These are phyloP conservation scores for Philonicus albiceps DNA, from an alignment of 2,888 invertebrate genomes.

Conservation along the genomic window DNA sequence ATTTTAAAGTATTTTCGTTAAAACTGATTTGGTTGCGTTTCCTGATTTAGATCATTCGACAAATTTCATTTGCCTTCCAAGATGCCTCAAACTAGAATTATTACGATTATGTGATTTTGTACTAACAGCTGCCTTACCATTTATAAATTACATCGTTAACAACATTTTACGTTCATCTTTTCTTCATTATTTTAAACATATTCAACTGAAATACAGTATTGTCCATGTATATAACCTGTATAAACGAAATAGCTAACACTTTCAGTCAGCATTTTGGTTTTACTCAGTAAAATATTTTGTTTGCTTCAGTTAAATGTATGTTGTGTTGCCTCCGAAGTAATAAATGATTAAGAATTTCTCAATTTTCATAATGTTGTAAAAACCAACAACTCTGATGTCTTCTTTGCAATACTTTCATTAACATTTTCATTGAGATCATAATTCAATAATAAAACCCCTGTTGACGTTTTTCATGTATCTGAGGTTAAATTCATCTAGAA, in stretches of 20 bases:
- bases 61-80: constrained; percentile 27
- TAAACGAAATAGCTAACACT: background rate
- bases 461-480: constrained; percentile 8
- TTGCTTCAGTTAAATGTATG: constrained; percentile 38
- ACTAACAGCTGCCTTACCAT: constrained; percentile 23
- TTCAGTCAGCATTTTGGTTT: background rate
- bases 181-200: background rate
- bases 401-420: constrained; percentile 38
- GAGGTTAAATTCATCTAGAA: constrained; percentile 43
- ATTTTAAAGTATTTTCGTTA: constrained; percentile 12
- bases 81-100: constrained; percentile 32
- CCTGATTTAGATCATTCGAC: constrained; percentile 16
- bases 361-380: background rate
- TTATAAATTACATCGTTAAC: background rate
- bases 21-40: constrained; percentile 12
- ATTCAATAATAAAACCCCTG: background rate
- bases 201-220: background rate
- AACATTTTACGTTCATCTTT: background rate
- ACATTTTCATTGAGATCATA: background rate
- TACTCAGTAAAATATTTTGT: background rate
- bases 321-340: constrained; percentile 37
- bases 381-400: constrained; percentile 46
- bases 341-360: background rate
- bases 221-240: constrained; percentile 25
- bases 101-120: constrained; percentile 24